Evolutionary conservation across 2,888 invertebrate species (phyloP), one percentile per base, ranked within the genome.

Genomic region (Cryptosula pallasiana): DNA sequence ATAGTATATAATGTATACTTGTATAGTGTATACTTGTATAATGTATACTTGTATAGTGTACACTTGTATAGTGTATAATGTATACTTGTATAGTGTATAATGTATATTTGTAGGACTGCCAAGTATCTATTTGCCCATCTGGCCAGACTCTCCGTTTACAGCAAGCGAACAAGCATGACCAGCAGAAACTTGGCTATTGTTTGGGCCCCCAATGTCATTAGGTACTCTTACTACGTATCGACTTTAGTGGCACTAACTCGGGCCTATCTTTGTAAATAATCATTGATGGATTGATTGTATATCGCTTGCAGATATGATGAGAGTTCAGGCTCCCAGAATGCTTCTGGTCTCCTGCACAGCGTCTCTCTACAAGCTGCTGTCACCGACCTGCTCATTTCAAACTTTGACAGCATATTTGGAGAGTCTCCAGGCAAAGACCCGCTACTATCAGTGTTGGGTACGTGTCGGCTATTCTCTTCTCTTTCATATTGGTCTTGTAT

Each of bases 181-280:
- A 93, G 95, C 34, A 90, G 96, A 76, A 99, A 98, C 87, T 90
- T 99, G 82, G 97, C 98, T 76, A 98, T 99, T 77, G 98, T 99
- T 69, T 88, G 88, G 88, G 97, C 98, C 0, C 99, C 98, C 35
- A 99, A 99, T 88, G 87, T 99, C 72, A 88, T 99, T 77, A 90
- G 97, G 76, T 95, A 73, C 55, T 71, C 25, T 16, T 57, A 25
- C 5, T 57, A 5, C 5, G 20, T 45, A 45, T n/a, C n/a, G n/a
- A n/a, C n/a, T n/a, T n/a, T n/a, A n/a, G n/a, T n/a, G n/a, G n/a
- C n/a, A n/a, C n/a, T n/a, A n/a, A n/a, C n/a, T n/a, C n/a, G n/a
- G n/a, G n/a, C n/a, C n/a, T n/a, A n/a, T n/a, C n/a, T n/a, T n/a
- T n/a, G n/a, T n/a, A n/a, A n/a, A n/a, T n/a, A n/a, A n/a, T n/a